Conservation (phyloP, 2,113 vertebrate genomes). For the Seriola aureovittata region DNA sequence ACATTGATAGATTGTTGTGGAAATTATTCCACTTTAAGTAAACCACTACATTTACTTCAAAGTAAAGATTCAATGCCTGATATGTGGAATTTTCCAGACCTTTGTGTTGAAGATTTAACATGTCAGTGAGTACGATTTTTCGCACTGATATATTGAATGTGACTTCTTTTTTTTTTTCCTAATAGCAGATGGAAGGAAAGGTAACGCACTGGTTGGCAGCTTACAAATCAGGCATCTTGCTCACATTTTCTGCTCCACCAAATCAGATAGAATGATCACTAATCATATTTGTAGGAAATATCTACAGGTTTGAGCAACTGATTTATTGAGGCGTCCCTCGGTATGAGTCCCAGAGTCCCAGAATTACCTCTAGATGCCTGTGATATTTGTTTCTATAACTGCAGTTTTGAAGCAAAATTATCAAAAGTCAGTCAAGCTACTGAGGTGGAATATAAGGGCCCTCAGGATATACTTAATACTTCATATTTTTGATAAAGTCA, state of each 20-base stretch:
- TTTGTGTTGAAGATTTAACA: neutral
- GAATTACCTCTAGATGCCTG: slow-evolving; percentile 31
- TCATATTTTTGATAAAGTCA: slow-evolving; percentile 28
- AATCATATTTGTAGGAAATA: slow-evolving; percentile 17
- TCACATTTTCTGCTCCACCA: slow-evolving; percentile 41
- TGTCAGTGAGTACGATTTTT: neutral
- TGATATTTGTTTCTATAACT: slow-evolving; percentile 45
- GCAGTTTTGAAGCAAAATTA: neutral
- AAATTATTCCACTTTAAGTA: neutral
- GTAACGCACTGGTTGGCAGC: slow-evolving; percentile 25
- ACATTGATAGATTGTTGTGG: neutral
- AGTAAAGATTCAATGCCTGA: neutral
- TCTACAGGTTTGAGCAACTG: neutral
- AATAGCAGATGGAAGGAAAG: slow-evolving; percentile 2
- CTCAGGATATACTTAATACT: slow-evolving; percentile 2
- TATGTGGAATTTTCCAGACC: neutral
- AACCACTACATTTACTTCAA: neutral
- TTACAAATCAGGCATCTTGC: slow-evolving; percentile 46
- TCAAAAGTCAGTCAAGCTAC: neutral
- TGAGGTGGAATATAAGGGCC: slow-evolving; percentile 15
- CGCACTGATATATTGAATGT: slow-evolving; percentile 27
- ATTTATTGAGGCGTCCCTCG: slow-evolving; percentile 5
- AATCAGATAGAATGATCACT: slow-evolving; percentile 35
- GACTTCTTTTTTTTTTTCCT: slow-evolving; percentile 1
- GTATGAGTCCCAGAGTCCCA: neutral